Percentiles rank a stretch among this genome's conserved stretches.
These are phyloP conservation scores for Umimayanthus kanabou DNA, from an alignment of 92 coral and sea anemone genomes.

Conservation along the genomic window DNA sequence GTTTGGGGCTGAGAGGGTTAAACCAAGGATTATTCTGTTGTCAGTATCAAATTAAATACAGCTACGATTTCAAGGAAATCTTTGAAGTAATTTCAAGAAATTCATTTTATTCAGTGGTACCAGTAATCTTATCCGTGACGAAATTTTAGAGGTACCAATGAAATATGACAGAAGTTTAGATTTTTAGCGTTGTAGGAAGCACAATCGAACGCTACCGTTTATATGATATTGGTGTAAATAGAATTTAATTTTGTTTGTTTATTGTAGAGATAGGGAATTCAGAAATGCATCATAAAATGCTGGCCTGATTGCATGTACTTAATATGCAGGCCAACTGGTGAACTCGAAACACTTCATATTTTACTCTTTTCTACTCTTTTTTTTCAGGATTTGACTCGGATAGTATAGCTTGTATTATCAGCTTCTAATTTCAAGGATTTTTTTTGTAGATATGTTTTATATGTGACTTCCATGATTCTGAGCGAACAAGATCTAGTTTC, in stretches of 20 bases:
- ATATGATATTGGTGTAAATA: not conserved
- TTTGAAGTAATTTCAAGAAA: slow-evolving; percentile 32
- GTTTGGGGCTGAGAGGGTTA: too few species aligned
- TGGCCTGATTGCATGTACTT: not conserved
- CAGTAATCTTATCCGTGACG: not conserved
- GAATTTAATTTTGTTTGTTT: not conserved
- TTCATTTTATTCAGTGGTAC: not conserved
- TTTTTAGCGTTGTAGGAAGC: not conserved
- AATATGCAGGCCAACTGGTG: not conserved
- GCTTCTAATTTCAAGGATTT: too few species aligned
- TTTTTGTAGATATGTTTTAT: not conserved
- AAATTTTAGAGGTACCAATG: not conserved
- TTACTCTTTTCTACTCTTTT: too few species aligned
- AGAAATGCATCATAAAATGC: not conserved
- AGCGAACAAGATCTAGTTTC: too few species aligned
- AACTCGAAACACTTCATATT: not conserved
- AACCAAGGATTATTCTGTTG: not conserved
- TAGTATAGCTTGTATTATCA: not conserved
- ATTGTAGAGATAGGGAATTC: not conserved
- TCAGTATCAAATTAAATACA: not conserved
- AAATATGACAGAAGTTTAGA: not conserved
- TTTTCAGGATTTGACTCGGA: not conserved
- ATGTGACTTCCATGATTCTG: too few species aligned
- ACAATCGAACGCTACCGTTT: not conserved
- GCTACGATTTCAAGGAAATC: slow-evolving; percentile 47